Evolutionary conservation across 1,140 invertebrate species (phyloP).

Genomic region (Acromyrmex echinatior): DNA sequence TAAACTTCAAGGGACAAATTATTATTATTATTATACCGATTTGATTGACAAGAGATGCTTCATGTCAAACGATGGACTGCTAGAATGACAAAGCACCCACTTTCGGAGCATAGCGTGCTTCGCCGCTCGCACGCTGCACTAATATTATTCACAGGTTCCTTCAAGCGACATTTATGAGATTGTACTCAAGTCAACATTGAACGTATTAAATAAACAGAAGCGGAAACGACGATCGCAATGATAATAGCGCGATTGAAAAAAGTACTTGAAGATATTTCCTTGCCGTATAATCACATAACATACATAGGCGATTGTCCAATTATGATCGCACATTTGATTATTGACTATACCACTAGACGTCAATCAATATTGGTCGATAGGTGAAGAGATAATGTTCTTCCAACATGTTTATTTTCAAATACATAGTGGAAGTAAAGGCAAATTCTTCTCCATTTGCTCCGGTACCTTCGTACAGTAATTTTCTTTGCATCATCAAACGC

Average conservation of each 20-base stretch:
- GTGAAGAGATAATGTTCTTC: not conserved
- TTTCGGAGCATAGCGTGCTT: conserved; percentile 27
- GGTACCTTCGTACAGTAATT: not conserved
- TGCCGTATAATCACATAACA: not conserved
- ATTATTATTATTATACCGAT: conserved; percentile 57
- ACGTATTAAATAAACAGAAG: conserved; percentile 20
- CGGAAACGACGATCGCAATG: conserved; percentile 11
- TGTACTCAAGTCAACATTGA: conserved; percentile 25
- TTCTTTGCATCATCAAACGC: conserved; percentile 65
- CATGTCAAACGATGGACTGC: conserved; percentile 62
- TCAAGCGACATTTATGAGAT: conserved; percentile 39
- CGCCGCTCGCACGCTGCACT: conserved; percentile 57
- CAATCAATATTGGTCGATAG: not conserved
- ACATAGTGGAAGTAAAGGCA: not conserved
- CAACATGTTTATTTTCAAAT: conserved; percentile 22
- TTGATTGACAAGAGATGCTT: conserved; percentile 66
- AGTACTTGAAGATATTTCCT: conserved; percentile 8
- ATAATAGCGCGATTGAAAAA: not conserved
- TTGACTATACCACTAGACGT: not conserved
- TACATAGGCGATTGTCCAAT: not conserved
- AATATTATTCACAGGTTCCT: conserved; percentile 65
- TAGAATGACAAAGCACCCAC: conserved; percentile 65
- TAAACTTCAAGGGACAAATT: conserved; percentile 62
- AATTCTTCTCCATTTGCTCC: not conserved
- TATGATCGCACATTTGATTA: not conserved